Base-by-base conservation (phyloP, 2,797 vertebrate genomes). In the Pseudopleuronectes americanus region DNA sequence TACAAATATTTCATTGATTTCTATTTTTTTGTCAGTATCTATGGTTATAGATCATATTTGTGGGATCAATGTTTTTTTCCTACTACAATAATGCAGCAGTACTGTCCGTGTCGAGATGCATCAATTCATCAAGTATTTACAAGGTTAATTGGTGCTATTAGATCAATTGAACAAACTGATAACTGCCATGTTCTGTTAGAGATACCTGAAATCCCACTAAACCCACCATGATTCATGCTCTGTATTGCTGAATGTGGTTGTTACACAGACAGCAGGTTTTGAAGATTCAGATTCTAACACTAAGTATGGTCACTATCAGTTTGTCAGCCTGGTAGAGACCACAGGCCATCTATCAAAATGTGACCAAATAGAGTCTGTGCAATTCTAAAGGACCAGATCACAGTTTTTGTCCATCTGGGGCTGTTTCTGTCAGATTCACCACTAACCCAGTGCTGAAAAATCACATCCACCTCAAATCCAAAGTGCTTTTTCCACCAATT, bases 401-500 rank as follows among this genome's bases (percentile, higher is more conserved):
- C 67, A 60, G 9, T 17, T 67, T 36, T 57, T 68, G 59, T 75
- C 49, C 21, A 59, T 74, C 64, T 28, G 23, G 43, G 26, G 65
- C 55, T 8, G 21, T 57, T 59, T 66, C 54, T 51, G 64, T 70
- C 82, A 72, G 23, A 73, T 73, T 80, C 81, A 75, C 55, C 52
- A 33, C 62, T 59, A 71, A 80, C 76, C 54, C 56, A 48, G 36
- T 49, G 52, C 59, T 26, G 9, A 69, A 78, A 69, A 28, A 57
- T 22, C 58, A 36, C 57, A 71, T 80, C 60, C 55, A 60, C 33
- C 59, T 72, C 43, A 45, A 55, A 79, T 74, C 64, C 28, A 17
- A 47, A 71, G 62, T 65, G 54, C 5, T 7, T 64, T 48, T 53
- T 58, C 54, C 62, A 65, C 75, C 84, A 86, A 86, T 68, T 36